Evolutionary conservation across 2,113 vertebrate species (phyloP).

Genomic region (Eulemur rufifrons): DNA sequence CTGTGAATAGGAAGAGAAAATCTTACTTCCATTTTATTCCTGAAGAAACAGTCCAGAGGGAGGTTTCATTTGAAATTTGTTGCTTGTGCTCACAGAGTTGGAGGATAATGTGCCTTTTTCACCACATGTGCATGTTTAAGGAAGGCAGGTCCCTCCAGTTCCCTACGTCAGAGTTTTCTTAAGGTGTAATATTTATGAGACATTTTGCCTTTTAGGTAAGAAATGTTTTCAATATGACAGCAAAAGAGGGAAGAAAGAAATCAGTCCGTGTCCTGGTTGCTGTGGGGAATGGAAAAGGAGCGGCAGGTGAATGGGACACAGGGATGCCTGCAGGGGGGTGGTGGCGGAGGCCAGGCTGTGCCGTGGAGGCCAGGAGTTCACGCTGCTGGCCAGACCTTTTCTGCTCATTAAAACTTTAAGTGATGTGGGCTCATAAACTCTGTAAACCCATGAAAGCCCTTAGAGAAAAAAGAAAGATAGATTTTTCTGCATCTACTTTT

Average conservation of each 20-base stretch:
- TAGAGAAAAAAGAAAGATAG: background rate
- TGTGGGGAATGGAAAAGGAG: conserved; percentile 94
- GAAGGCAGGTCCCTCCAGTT: background rate
- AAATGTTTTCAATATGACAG: conserved; percentile 96
- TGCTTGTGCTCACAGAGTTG: background rate
- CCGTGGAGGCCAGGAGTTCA: background rate
- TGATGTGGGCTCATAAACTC: background rate
- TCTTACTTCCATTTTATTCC: background rate
- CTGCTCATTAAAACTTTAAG: background rate
- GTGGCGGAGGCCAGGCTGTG: fast-evolving
- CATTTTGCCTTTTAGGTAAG: conserved; percentile 87
- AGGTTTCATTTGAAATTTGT: background rate
- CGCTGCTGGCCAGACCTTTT: background rate
- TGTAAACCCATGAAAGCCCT: background rate
- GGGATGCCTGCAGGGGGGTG: fast-evolving
- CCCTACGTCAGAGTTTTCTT: background rate
- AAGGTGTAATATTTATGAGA: background rate
- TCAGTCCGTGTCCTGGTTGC: conserved; percentile 92
- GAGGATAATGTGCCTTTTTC: background rate
- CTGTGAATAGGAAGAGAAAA: background rate
- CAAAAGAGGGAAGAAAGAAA: conserved; percentile 94
- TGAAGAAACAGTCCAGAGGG: background rate
- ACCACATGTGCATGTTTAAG: no score
- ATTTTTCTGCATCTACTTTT: background rate
- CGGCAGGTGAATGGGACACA: conserved; percentile 86